These are phyloP conservation scores for Pachliopta kotzebuea DNA, from an alignment of 2,888 invertebrate species.

Conservation along the genomic window DNA sequence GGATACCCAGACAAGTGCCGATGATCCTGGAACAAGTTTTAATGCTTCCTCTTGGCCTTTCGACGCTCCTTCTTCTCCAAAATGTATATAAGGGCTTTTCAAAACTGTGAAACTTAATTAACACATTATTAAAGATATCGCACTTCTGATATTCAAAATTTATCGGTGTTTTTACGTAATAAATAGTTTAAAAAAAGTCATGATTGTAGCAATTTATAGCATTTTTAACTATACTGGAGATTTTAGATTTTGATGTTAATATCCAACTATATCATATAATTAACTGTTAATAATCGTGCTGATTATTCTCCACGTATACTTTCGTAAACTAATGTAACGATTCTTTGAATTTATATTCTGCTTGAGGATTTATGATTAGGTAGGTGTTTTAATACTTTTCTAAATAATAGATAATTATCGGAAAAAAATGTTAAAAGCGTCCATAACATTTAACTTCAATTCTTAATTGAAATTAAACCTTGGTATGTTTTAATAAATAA, in stretches of 20 bases:
- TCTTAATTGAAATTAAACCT: background rate
- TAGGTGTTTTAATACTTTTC: too few species aligned
- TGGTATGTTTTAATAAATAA: background rate
- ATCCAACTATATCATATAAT: background rate
- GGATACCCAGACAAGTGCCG: constrained; percentile 81
- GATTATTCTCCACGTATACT: too few species aligned
- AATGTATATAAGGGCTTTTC: constrained; percentile 54
- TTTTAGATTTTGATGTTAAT: background rate
- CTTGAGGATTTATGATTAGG: too few species aligned
- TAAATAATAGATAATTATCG: too few species aligned
- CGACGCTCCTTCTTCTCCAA: constrained; percentile 56
- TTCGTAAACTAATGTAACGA: too few species aligned
- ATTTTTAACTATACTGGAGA: background rate
- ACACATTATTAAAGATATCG: background rate
- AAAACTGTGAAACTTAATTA: constrained; percentile 63
- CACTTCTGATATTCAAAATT: background rate
- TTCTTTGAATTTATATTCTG: too few species aligned
- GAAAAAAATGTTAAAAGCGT: too few species aligned
- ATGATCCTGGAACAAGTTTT: constrained; percentile 81
- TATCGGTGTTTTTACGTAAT: too few species aligned
- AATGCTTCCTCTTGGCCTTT: constrained; percentile 75
- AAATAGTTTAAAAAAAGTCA: too few species aligned
- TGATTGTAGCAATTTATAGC: too few species aligned
- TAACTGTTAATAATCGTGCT: background rate
- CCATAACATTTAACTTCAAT: too few species aligned